These are phyloP conservation scores for Melieria omissa DNA, from an alignment of 2,888 invertebrate genomes.

Conservation along the genomic window DNA sequence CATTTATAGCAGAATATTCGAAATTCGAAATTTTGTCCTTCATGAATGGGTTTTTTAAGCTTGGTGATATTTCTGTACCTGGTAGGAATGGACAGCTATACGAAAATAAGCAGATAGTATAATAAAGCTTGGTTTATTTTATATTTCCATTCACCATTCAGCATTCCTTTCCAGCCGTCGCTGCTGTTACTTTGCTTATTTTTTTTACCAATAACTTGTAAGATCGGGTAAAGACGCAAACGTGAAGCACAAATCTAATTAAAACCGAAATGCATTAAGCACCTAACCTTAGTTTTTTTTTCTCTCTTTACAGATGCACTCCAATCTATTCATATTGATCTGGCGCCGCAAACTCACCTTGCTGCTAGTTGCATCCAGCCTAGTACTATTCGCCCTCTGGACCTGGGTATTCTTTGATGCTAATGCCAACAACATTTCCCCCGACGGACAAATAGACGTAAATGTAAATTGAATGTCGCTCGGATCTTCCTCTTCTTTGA, in stretches of 20 bases:
- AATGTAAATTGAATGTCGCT: slow-evolving; percentile 10
- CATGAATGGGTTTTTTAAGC: too few species aligned
- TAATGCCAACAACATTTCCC: slow-evolving; percentile 39
- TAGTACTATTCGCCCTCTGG: slow-evolving; percentile 63
- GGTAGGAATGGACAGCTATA: too few species aligned
- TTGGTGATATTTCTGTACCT: too few species aligned
- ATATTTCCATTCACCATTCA: not conserved
- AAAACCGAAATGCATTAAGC: too few species aligned
- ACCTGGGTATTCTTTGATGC: slow-evolving; percentile 65
- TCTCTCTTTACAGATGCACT: slow-evolving; percentile 62
- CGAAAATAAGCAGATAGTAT: too few species aligned
- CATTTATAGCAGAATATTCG: too few species aligned
- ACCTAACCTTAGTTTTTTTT: not conserved
- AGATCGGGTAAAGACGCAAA: not conserved
- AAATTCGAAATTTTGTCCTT: too few species aligned
- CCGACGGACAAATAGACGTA: slow-evolving; percentile 38
- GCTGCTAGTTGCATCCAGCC: slow-evolving; percentile 57
- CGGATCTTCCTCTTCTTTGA: not conserved
- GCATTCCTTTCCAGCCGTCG: not conserved
- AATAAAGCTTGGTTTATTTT: too few species aligned
- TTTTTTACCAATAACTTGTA: not conserved
- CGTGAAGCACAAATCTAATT: not conserved
- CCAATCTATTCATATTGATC: slow-evolving; percentile 61
- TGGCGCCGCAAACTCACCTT: slow-evolving; percentile 66
- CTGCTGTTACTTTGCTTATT: not conserved